These are phyloP conservation scores for Altica lythri DNA, from an alignment of 2,888 invertebrate species.

Conservation along the genomic window DNA sequence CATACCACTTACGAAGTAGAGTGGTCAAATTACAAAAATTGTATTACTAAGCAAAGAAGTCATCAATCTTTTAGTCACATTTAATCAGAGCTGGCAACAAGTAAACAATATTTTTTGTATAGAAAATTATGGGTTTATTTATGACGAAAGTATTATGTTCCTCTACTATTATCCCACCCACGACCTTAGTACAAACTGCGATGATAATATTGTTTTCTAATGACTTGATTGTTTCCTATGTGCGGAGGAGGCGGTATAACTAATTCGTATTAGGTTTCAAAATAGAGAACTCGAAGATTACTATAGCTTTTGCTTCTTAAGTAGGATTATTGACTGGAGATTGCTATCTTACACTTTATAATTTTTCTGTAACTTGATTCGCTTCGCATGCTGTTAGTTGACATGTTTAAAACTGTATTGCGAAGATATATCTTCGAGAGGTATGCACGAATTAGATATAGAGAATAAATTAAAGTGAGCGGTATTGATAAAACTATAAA, in stretches of 20 bases:
- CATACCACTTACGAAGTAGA: too few species aligned
- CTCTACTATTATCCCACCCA: constrained; percentile 18
- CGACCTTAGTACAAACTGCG: constrained; percentile 8
- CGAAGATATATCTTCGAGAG: constrained; percentile 2
- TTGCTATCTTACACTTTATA: background rate
- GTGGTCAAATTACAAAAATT: too few species aligned
- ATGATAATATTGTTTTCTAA: constrained; percentile 23
- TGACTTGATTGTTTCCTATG: constrained; percentile 14
- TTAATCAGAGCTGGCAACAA: too few species aligned
- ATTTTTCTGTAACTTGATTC: constrained; percentile 11
- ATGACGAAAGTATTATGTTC: too few species aligned
- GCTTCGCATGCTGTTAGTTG: constrained; percentile 8
- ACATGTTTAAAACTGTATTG: constrained; percentile 7
- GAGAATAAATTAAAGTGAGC: background rate
- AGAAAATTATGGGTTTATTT: too few species aligned
- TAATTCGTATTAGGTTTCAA: constrained; percentile 18
- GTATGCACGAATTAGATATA: background rate
- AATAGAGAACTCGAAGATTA: constrained; percentile 9
- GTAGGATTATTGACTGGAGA: constrained; percentile 4
- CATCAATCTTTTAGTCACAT: too few species aligned
- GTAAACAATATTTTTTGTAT: too few species aligned
- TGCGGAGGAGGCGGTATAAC: constrained; percentile 12
- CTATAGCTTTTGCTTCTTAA: constrained; percentile 17
- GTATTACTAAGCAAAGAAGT: too few species aligned
- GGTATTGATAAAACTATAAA: too few species aligned